A percentile compares a stretch with the other conserved stretches of the same genome.
Evolutionary conservation across 2,113 vertebrate species (phyloP).

Genomic region (Erythrolamprus reginae): DNA sequence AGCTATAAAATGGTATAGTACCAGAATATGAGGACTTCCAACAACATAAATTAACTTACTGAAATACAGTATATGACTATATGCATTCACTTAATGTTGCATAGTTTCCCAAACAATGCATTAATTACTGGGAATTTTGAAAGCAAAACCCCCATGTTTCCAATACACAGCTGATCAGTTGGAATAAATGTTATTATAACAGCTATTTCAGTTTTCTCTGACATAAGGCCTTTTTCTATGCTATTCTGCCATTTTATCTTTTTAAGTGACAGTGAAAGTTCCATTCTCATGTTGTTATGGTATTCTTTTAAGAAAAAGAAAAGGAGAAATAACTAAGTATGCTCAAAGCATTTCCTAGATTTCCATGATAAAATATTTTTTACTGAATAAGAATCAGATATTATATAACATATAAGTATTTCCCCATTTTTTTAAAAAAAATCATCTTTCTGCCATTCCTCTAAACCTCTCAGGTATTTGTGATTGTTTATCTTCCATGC

Average conservation of each 20-base stretch:
- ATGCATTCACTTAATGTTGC: background rate
- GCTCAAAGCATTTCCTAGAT: background rate
- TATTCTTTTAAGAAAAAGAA: background rate
- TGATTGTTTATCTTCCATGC: background rate
- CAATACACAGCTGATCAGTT: background rate
- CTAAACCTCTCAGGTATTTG: background rate
- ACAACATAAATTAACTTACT: background rate
- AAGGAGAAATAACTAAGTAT: background rate
- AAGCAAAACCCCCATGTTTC: background rate
- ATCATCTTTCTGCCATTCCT: background rate
- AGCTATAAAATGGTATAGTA: background rate
- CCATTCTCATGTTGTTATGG: background rate
- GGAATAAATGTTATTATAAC: background rate
- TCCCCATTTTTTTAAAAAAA: background rate
- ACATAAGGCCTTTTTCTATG: background rate
- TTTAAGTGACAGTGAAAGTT: background rate
- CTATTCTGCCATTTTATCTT: background rate
- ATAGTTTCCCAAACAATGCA: background rate
- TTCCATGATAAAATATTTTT: background rate
- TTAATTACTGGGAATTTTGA: background rate
- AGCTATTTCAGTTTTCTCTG: background rate
- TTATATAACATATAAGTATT: background rate
- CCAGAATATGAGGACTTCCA: background rate
- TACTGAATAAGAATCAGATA: background rate
- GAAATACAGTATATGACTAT: background rate